Percentiles rank a stretch among this genome's conserved stretches.
These are phyloP conservation scores for Lerista edwardsae DNA, from an alignment of 2,797 vertebrate genomes.

Conservation along the genomic window DNA sequence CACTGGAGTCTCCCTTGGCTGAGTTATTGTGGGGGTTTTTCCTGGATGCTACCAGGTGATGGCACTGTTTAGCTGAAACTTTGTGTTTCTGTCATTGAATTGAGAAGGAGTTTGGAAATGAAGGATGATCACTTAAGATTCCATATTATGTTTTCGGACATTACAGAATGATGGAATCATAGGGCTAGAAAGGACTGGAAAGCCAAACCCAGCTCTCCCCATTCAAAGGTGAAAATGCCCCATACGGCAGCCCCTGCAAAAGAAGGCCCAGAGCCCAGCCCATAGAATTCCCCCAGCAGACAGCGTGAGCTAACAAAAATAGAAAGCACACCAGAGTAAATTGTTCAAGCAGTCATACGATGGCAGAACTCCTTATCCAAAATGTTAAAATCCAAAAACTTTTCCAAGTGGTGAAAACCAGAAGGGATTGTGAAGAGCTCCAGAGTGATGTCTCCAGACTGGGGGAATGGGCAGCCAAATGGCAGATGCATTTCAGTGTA, in stretches of 20 bases:
- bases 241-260: background rate
- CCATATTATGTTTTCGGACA: background rate
- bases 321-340: background rate
- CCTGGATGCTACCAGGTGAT: constrained; percentile 52
- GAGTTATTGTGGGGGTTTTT: background rate
- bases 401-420: no score
- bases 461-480: no score
- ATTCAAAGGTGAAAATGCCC: background rate
- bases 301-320: background rate
- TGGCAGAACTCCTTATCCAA: background rate
- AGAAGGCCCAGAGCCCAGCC: background rate
- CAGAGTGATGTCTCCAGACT: no score
- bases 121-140: background rate
- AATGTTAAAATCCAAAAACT: no score
- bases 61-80: constrained; percentile 40
- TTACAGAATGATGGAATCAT: background rate
- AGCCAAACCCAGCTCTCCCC: background rate
- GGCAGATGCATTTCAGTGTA: no score
- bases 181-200: background rate
- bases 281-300: no score
- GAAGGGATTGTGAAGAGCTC: no score
- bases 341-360: background rate
- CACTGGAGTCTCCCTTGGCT: background rate
- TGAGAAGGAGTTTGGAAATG: background rate
- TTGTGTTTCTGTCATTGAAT: constrained; percentile 7